phyloP scores from a whole-genome alignment of 1,140 invertebrate species.

The Ephestia elutella region DNA sequence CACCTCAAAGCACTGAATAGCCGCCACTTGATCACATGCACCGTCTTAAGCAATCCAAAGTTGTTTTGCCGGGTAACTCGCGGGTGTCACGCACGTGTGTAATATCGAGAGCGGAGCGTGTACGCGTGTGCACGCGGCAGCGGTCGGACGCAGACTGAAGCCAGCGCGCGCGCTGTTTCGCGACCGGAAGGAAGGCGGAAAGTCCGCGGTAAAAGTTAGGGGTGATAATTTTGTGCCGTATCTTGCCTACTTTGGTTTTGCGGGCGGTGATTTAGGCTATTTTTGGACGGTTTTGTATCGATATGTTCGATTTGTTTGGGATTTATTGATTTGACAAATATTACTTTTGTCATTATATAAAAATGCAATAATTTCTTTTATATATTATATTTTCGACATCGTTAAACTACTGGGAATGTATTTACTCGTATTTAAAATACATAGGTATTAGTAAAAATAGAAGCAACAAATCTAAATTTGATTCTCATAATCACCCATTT shows the following conservation, averaged over 20 bases:
- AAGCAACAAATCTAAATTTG: too few species aligned
- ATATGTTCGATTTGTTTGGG: neutral
- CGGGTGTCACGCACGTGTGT: conserved; percentile 41
- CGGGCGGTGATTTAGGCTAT: conserved; percentile 4
- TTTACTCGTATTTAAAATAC: too few species aligned
- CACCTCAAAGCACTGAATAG: conserved; percentile 65
- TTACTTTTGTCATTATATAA: too few species aligned
- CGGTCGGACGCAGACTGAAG: conserved; percentile 51
- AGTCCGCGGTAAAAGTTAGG: conserved; percentile 60
- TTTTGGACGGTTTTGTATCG: conserved; percentile 5
- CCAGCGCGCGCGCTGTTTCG: conserved; percentile 32
- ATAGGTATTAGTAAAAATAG: too few species aligned
- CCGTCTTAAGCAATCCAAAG: conserved; percentile 35
- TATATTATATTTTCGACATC: too few species aligned
- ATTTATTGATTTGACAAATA: too few species aligned
- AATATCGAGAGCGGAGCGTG: conserved; percentile 9
- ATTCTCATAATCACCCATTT: too few species aligned
- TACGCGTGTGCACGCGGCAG: conserved; percentile 42
- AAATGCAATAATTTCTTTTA: too few species aligned
- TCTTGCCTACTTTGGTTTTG: conserved; percentile 1
- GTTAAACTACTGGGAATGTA: too few species aligned
- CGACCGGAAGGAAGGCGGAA: conserved; percentile 69
- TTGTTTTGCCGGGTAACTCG: conserved; percentile 25
- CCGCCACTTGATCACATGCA: conserved; percentile 62
- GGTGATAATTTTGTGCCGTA: conserved; percentile 16